These are phyloP conservation scores for Rhegmatorhina hoffmannsi DNA, from an alignment of 2,113 vertebrate genomes.

Conservation along the genomic window DNA sequence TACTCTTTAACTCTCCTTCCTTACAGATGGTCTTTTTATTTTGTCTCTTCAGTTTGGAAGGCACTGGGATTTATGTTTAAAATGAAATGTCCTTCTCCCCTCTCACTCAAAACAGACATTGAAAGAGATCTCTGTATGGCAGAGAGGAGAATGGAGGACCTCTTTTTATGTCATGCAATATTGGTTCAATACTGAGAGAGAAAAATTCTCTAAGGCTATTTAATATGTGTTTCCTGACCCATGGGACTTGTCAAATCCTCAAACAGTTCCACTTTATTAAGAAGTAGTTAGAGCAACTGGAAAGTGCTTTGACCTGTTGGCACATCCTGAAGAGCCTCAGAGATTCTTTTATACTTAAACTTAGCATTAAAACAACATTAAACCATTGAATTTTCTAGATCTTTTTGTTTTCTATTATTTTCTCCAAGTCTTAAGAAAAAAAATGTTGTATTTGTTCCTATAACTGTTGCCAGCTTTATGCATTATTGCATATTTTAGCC, in stretches of 20 bases:
- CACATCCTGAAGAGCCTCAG: conserved; percentile 50
- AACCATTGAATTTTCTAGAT: conserved; percentile 13
- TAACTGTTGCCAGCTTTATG: neutral
- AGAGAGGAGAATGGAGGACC: neutral
- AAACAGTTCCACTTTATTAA: conserved; percentile 67
- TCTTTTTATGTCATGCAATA: conserved; percentile 3
- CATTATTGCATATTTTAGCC: neutral
- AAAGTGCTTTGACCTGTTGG: conserved; percentile 54
- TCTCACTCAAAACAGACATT: neutral
- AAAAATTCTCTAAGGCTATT: conserved; percentile 37
- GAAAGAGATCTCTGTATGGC: neutral
- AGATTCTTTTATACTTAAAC: conserved; percentile 57
- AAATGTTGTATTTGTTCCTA: neutral
- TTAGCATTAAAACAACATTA: neutral
- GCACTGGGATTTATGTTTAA: neutral
- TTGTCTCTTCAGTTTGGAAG: neutral
- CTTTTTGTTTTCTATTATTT: neutral
- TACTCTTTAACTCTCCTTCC: neutral
- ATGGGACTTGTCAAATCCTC: conserved; percentile 65
- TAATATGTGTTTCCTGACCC: conserved; percentile 61
- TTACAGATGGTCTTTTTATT: neutral
- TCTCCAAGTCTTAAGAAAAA: neutral
- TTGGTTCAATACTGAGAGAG: conserved; percentile 26
- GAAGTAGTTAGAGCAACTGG: conserved; percentile 49
- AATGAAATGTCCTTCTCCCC: neutral